Evolutionary conservation across 2,888 invertebrate species (phyloP), one percentile per base, ranked within the genome.

Genomic region (Ennomos erosarius): DNA sequence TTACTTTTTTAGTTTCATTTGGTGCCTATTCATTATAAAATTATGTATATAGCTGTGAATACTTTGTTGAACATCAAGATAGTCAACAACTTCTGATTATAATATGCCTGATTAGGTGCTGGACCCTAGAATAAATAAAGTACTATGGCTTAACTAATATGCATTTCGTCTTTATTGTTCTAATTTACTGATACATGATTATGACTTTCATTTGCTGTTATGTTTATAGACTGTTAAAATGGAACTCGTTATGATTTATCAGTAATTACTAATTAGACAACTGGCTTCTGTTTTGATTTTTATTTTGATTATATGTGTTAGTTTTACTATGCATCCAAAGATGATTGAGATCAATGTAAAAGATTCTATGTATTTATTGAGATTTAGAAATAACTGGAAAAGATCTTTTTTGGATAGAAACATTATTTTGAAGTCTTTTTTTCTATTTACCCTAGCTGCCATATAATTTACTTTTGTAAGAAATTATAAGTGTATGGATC

Each of bases 371-470:
- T 64, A 62, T 63, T 65, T 55, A 55, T 59, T 65, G 65, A 67
- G 65, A 68, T 68, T 56, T 65, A 40, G 53, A 56, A 60, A 52
- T 62, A 55, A 46, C 36, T 59, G 33, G 53, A 33, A 36, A 55
- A 35, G 13, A 16, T 40, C 8, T 39, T 13, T 12, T n/a, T 10
- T 16, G n/a, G n/a, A 48, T 40, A 33, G 55, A 40, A 56, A 61
- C 64, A 67, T 71, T 26, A 26, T 26, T 26, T 63, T 73, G 68
- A 70, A 68, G 57, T 65, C 71, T 71, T 74, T 67, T 68, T 73
- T 57, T 75, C 69, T 75, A 71, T 68, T 74, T 73, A 70, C 71
- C 75, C 64, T 83, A 83, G 87, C 87, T 88, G 87, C 87, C 87
- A 88, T 88, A 87, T 82, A 16, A 74, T 79, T 82, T 81, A 64